phyloP scores from a whole-genome alignment of 2,888 invertebrate genomes.

The Arctia plantaginis region DNA sequence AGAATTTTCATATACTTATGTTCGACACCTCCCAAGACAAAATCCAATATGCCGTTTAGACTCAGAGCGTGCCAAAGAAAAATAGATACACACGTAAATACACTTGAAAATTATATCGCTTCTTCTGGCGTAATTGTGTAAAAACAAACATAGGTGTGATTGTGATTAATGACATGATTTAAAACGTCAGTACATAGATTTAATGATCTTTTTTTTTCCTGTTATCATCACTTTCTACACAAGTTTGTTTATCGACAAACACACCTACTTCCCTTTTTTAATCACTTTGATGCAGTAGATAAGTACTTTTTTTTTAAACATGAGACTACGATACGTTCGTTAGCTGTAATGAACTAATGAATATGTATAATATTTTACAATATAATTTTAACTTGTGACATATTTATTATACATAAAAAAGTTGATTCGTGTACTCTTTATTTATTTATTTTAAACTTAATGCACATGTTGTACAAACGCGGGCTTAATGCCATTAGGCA shows the following conservation, averaged over 20 bases:
- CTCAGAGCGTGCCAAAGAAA: too few relatives aligned
- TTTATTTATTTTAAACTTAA: too few relatives aligned
- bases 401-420: too few relatives aligned
- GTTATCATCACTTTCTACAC: background rate
- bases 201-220: background rate
- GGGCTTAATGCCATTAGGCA: too few relatives aligned
- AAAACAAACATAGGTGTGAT: background rate
- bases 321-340: background rate
- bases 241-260: constrained; percentile 1
- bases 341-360: background rate
- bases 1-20: too few relatives aligned
- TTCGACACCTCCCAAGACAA: too few relatives aligned
- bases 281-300: background rate
- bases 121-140: background rate
- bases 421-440: too few relatives aligned
- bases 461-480: too few relatives aligned
- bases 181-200: background rate
- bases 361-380: too few relatives aligned
- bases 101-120: background rate
- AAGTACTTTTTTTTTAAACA: background rate
- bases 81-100: background rate
- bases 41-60: too few relatives aligned
- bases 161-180: background rate
- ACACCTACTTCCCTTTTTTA: constrained; percentile 3
- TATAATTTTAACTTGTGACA: too few relatives aligned